phyloP scores from a whole-genome alignment of 2,113 vertebrate species.

The Rhipidura dahli region DNA sequence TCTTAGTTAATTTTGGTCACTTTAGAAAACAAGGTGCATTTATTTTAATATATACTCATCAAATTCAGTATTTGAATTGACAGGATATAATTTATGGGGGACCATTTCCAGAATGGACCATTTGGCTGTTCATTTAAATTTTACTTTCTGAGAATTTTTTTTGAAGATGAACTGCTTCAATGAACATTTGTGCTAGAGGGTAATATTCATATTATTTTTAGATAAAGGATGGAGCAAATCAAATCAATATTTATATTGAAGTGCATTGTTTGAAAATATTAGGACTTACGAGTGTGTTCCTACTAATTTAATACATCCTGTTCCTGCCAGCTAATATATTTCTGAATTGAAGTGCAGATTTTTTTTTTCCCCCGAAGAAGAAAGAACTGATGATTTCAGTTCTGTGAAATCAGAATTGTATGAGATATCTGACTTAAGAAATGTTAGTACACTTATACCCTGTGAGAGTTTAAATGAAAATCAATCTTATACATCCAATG shows the following conservation, averaged over 20 bases:
- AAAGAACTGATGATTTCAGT: neutral
- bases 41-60: neutral
- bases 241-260: neutral
- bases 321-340: neutral
- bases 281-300: neutral
- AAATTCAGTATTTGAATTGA: neutral
- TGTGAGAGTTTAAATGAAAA: neutral
- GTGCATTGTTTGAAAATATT: neutral
- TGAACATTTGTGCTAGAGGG: neutral
- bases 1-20: neutral
- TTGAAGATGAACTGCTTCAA: neutral
- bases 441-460: neutral
- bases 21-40: neutral
- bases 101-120: neutral
- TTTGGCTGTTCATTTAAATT: neutral
- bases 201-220: neutral
- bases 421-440: neutral
- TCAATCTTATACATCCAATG: neutral
- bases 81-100: neutral
- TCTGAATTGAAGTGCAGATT: neutral
- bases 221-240: neutral
- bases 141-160: neutral
- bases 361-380: neutral
- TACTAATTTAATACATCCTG: neutral
- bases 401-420: neutral